These are phyloP conservation scores for Buphagus erythrorhynchus DNA, from an alignment of 2,797 vertebrate species.

Conservation along the genomic window DNA sequence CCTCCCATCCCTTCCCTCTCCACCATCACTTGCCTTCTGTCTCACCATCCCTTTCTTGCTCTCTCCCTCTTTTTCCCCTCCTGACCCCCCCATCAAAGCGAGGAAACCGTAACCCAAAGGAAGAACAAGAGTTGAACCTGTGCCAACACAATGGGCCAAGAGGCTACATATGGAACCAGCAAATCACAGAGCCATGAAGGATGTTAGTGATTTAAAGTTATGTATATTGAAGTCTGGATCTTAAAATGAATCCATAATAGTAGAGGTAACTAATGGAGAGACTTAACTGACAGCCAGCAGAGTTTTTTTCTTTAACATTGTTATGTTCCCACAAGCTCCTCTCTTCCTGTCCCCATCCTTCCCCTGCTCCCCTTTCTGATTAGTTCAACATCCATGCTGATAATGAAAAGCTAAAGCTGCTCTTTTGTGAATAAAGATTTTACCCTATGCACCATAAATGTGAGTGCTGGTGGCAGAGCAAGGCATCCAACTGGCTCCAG, in stretches of 20 bases:
- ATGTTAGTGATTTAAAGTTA: conserved; percentile 85
- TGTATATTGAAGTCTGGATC: conserved; percentile 79
- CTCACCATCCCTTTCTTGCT: not conserved
- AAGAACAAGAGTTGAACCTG: conserved; percentile 74
- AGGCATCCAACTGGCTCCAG: not conserved
- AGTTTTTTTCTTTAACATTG: conserved; percentile 34
- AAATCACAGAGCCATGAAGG: conserved; percentile 80
- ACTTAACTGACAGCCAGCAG: conserved; percentile 68
- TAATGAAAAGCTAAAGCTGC: not conserved
- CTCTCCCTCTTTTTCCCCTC: conserved; percentile 7
- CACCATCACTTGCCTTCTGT: not conserved
- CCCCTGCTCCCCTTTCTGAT: conserved; percentile 39
- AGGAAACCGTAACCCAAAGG: conserved; percentile 64
- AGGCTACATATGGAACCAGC: conserved; percentile 84
- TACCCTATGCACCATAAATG: conserved; percentile 31
- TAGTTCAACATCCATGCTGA: not conserved
- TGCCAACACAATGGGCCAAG: conserved; percentile 77
- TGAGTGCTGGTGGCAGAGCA: not conserved
- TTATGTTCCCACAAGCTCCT: conserved; percentile 55
- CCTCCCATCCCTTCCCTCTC: not conserved
- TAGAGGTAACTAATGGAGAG: conserved; percentile 79
- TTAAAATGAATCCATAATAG: conserved; percentile 81
- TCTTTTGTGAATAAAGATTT: conserved; percentile 10
- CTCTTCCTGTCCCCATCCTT: conserved; percentile 39
- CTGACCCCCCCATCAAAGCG: not conserved